Evolutionary conservation across 2,888 invertebrate species (phyloP), one percentile per base, ranked within the genome.

Genomic region (Rhamnusium bicolor): DNA sequence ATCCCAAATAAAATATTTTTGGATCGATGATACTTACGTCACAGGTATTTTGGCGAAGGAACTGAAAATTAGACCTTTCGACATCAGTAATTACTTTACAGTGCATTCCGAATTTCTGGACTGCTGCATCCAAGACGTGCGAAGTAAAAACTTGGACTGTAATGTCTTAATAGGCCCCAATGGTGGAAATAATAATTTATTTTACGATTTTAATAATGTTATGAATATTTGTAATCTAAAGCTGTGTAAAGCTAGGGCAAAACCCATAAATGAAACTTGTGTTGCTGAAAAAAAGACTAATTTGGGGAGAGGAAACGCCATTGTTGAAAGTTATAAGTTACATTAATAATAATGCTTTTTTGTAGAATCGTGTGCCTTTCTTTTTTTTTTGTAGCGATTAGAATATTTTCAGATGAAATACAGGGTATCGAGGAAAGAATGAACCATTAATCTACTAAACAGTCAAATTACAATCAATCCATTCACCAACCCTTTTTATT

Each of bases 11-110:
- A 89, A 90, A 16, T 94, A 93, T 81, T 97, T 98, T 88, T 98
- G 97, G 97, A 96, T 98, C 73, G 97, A 98, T 84, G 97, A 98
- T 85, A 93, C 95, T 54, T 94, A 93, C 85, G 88, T 97, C 0
- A 97, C 97, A 0, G 97, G 97, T 0, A 89, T 96, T 61, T 87
- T 97, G 29, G 90, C 93, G 6, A 88, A 92, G 66, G 88, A 90
- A 27, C 85, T 92, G 21, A 88, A 89, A 47, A 89, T 94, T n/a
- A 87, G 90, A 47, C 86, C 93, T 51, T 88, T 87, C 69, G 91
- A 92, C 65, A 86, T 94, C 14, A 89, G 91, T 58, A 83, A 90
- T 14, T 91, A 91, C 84, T 95, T 92, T 88, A 90, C 95, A 5
- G 91, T 92, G 7, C 93, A 94, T 85, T 91, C 93, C 10, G 93